phyloP scores from a whole-genome alignment of 2,888 invertebrate species.

The Carabus problematicus region DNA sequence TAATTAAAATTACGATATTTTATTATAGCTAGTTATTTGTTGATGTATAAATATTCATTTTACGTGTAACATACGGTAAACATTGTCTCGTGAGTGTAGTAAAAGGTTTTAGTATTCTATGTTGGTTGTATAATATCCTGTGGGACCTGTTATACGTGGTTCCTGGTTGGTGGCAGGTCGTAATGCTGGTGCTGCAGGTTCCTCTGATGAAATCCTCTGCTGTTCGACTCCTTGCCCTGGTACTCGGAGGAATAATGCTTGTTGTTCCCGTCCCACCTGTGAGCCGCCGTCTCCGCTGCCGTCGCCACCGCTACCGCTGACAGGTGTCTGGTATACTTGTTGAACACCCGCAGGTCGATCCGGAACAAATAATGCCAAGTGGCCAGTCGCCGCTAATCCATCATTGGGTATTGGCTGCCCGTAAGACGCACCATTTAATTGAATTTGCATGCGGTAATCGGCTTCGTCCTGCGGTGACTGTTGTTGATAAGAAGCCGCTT shows the following conservation, averaged over 20 bases:
- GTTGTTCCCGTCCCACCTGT: neutral
- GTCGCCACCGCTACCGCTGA: neutral
- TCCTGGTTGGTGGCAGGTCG: constrained; percentile 7
- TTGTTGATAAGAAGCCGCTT: neutral
- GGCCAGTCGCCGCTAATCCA: neutral
- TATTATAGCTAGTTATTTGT: too few species aligned
- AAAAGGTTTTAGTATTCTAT: constrained; percentile 20
- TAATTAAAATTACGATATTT: too few species aligned
- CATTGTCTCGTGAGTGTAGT: neutral
- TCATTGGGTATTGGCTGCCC: neutral
- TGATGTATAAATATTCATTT: too few species aligned
- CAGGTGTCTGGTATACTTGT: constrained; percentile 24
- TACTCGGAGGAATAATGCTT: constrained; percentile 2
- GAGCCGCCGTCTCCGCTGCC: neutral
- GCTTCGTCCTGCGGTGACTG: constrained; percentile 6
- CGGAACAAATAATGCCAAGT: constrained; percentile 13
- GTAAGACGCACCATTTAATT: neutral
- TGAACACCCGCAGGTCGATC: constrained; percentile 13
- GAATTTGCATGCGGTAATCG: constrained; percentile 1
- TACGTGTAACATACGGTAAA: neutral
- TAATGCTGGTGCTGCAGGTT: neutral
- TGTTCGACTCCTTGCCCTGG: constrained; percentile 1
- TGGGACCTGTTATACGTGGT: constrained; percentile 5
- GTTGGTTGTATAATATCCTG: constrained; percentile 30
- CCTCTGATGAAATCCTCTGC: neutral